Evolutionary conservation across 2,797 vertebrate species (phyloP).

Genomic region (Gallinago nigripennis): DNA sequence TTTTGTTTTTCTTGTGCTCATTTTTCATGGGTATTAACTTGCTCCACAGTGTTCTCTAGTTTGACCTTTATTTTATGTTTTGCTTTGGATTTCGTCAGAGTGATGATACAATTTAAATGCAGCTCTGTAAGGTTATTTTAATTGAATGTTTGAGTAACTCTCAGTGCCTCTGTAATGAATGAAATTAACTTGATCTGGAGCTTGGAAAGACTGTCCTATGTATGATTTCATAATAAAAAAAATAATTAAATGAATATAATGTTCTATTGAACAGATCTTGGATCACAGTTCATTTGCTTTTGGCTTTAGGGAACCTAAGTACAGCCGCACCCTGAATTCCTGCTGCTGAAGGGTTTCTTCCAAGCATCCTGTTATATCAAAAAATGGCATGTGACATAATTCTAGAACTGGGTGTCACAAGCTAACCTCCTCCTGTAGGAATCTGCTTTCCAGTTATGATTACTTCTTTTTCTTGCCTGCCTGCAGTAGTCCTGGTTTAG

Average conservation of each 20-base stretch:
- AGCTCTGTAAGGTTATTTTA: constrained; percentile 26
- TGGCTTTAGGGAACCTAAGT: background rate
- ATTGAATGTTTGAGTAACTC: constrained; percentile 21
- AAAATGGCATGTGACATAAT: background rate
- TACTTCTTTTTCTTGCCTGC: background rate
- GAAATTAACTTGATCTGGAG: constrained; percentile 24
- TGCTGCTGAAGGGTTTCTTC: background rate
- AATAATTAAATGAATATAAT: background rate
- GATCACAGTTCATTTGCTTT: constrained; percentile 33
- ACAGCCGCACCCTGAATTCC: background rate
- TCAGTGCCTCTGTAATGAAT: background rate
- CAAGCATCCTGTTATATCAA: background rate
- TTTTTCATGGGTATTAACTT: constrained; percentile 54
- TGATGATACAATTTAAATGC: constrained; percentile 35
- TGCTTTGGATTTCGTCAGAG: constrained; percentile 30
- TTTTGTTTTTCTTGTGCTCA: constrained; percentile 23
- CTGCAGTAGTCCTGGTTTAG: background rate
- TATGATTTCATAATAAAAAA: background rate
- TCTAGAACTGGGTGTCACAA: background rate
- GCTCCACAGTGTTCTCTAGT: background rate
- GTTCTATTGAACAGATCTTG: background rate
- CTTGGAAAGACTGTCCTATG: background rate
- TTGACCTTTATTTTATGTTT: constrained; percentile 60
- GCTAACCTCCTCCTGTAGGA: background rate
- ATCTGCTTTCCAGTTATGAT: background rate